These are phyloP conservation scores for Proales similis DNA, from an alignment of 1,140 invertebrate species.

Conservation along the genomic window DNA sequence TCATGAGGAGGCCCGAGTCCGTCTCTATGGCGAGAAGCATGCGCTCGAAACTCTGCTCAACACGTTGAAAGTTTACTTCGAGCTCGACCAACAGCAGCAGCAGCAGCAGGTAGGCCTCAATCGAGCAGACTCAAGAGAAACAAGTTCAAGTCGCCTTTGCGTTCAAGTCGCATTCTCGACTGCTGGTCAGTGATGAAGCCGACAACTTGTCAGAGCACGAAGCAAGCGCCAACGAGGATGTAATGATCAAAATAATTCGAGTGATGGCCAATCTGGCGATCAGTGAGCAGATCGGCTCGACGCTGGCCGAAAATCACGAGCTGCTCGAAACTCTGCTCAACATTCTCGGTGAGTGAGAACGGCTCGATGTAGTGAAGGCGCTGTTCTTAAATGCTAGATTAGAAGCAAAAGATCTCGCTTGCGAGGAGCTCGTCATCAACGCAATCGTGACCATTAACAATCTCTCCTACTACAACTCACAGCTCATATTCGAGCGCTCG, in stretches of 20 bases:
- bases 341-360: slow-evolving; percentile 53
- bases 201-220: slow-evolving; percentile 1
- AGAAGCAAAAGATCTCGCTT: slow-evolving; percentile 54
- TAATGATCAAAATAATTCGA: slow-evolving; percentile 59
- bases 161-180: too few species aligned
- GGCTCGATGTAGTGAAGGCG: slow-evolving; percentile 45
- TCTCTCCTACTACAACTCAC: slow-evolving; percentile 58
- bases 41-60: slow-evolving; percentile 57
- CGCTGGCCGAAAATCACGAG: slow-evolving; percentile 54
- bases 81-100: slow-evolving; percentile 47
- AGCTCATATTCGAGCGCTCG: slow-evolving; percentile 39
- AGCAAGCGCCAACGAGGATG: slow-evolving; percentile 43
- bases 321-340: slow-evolving; percentile 52
- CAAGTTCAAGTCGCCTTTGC: too few species aligned
- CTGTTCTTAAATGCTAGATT: slow-evolving; percentile 45
- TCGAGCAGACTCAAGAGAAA: too few species aligned
- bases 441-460: slow-evolving; percentile 63
- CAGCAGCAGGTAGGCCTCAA: too few species aligned
- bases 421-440: slow-evolving; percentile 61
- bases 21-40: slow-evolving; percentile 58
- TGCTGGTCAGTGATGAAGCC: slow-evolving; percentile 1
- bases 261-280: slow-evolving; percentile 68
- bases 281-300: slow-evolving; percentile 62
- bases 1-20: slow-evolving; percentile 60
- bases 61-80: slow-evolving; percentile 59